Base-by-base conservation (phyloP, 2,113 vertebrate species). In the Mandrillus leucophaeus region DNA sequence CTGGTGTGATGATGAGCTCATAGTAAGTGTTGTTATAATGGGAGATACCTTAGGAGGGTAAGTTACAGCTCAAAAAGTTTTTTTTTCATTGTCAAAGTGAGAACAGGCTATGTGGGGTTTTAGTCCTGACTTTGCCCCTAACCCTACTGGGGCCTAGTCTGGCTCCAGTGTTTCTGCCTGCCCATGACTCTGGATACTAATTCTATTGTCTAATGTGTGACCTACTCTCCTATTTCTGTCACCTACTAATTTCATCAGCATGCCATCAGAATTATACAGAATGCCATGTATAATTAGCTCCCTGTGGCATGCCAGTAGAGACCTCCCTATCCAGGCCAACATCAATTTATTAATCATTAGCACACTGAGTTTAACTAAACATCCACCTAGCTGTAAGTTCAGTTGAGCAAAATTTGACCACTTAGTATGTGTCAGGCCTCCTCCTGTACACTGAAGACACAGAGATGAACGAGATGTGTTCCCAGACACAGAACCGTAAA, bases 141-240 rank as follows among this genome's bases (percentile, higher is more conserved):
- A 76, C 27, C 35, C 38, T 38, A 4, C 84, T 92, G 64, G 23
- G 10, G 45, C 87, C 68, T 32, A 96, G 14, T 22, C 22, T 90
- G 55, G 6, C 55, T 94, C n/a, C 70, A 88, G 27, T 96, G 88
- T 95, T 93, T 87, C 75, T 92, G 32, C 50, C 45, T 94, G 50
- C 68, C 57, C 40, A 66, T 91, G 72, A 81, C 45, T 89, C 7
- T 90, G 48, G 43, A 84, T 96, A 45, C 55, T 75, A 83, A 94
- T 97, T 83, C 80, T 96, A 16, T 95, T 96, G 68, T 79, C 52
- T 90, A 84, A 90, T 23, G 22, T 90, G 30, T 85, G 61, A 64
- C 43, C 40, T 79, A 43, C 14, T 57, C 20, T 38, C 27, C 35
- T 43, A 30, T 50, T 48, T 97, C 64, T 88, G 75, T 75, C 43